Conservation (phyloP, 2,888 invertebrate species). For the Fragum whitleyi region DNA sequence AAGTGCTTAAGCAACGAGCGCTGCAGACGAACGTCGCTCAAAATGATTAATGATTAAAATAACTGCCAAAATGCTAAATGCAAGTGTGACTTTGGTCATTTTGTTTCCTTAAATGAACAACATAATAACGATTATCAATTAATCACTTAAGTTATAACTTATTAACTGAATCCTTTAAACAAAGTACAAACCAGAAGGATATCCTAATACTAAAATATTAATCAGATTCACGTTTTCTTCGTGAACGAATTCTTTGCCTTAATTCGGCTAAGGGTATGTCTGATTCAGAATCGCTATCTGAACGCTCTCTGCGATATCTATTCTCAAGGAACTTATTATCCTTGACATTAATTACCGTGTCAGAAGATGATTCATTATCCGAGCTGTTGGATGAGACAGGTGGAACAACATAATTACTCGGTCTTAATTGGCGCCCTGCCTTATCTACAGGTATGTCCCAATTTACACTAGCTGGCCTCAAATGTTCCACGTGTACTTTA, state of each 20-base stretch:
- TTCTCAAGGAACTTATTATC: not conserved
- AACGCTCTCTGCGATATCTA: not conserved
- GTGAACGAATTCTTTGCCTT: not conserved
- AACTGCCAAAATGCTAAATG: not conserved
- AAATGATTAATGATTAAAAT: not conserved
- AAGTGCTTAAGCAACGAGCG: not conserved
- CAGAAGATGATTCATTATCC: not conserved
- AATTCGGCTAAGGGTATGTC: conserved; percentile 4
- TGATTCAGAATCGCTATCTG: not conserved
- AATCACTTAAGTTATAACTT: too few relatives aligned
- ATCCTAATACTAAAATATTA: not conserved
- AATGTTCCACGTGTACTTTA: conserved; percentile 47
- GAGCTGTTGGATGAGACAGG: not conserved
- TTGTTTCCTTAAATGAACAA: not conserved
- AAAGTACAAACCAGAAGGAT: not conserved
- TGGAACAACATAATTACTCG: conserved; percentile 30
- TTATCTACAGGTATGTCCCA: conserved; percentile 28
- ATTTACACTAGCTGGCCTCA: conserved; percentile 37
- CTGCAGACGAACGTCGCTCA: not conserved
- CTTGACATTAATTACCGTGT: too few relatives aligned
- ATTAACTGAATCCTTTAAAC: not conserved
- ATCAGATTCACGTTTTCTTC: not conserved
- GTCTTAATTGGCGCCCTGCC: not conserved
- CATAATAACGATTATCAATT: not conserved
- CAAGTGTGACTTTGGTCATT: not conserved